A percentile compares a stretch with the other conserved stretches of the same genome.
Conservation (phyloP, 2,113 vertebrate genomes). For the Corydoras maculifer region DNA sequence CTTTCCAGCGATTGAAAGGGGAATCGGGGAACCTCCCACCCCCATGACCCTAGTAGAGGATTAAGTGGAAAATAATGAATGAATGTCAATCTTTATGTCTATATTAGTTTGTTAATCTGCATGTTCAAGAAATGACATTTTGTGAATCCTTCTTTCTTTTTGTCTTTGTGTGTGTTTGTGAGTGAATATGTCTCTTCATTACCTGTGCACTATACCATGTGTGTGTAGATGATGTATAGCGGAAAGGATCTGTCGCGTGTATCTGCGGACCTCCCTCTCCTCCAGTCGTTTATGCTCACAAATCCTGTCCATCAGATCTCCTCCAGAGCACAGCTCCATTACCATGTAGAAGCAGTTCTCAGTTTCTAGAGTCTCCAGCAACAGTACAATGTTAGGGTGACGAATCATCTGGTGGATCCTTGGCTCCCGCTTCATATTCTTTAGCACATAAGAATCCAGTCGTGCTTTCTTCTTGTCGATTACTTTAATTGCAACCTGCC, state of each 20-base stretch:
- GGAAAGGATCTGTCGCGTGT: conserved; percentile 73
- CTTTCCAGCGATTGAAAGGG: too few relatives aligned
- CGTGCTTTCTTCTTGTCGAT: conserved; percentile 82
- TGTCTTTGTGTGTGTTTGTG: too few relatives aligned
- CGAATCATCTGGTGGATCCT: conserved; percentile 76
- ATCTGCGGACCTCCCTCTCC: conserved; percentile 71
- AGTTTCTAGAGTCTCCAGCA: conserved; percentile 76
- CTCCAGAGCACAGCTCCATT: conserved; percentile 73
- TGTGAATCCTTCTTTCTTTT: too few relatives aligned
- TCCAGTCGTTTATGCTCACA: conserved; percentile 71
- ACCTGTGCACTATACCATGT: conserved; percentile 75
- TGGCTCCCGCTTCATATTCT: conserved; percentile 76
- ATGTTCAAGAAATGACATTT: too few relatives aligned
- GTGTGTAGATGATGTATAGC: conserved; percentile 69
- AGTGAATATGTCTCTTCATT: neutral
- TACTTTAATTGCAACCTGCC: conserved; percentile 76
- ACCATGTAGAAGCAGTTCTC: conserved; percentile 80
- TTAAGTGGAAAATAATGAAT: too few relatives aligned
- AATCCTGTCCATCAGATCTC: conserved; percentile 78
- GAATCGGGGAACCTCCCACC: too few relatives aligned
- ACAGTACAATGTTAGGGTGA: conserved; percentile 69
- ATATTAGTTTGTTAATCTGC: too few relatives aligned
- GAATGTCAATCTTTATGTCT: too few relatives aligned
- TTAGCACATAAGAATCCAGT: conserved; percentile 72
- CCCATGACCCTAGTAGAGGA: too few relatives aligned